Evolutionary conservation across 1,140 invertebrate species (phyloP).

Genomic region (Arion vulgaris): DNA sequence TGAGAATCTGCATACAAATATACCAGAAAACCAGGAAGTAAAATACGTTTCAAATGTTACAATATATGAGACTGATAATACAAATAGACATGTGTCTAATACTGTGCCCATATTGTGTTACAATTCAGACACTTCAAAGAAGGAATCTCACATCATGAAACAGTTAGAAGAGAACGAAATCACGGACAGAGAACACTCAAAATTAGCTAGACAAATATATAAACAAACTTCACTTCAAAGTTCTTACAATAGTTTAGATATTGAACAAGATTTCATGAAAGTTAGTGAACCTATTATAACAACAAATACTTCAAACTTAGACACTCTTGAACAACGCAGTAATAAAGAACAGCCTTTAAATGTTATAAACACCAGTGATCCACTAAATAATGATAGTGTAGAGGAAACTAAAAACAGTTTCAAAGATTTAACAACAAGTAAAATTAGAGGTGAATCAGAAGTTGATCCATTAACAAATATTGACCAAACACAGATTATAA

Average conservation of each 20-base stretch:
- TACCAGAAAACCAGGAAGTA: no score
- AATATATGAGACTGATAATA: no score
- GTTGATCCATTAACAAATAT: not conserved
- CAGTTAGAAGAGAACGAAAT: not conserved
- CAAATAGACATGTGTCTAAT: no score
- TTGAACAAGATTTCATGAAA: conserved; percentile 26
- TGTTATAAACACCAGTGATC: not conserved
- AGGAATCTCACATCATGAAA: no score
- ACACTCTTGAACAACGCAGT: not conserved
- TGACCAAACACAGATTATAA: no score
- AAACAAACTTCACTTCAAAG: not conserved
- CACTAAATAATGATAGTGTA: not conserved
- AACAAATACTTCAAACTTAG: not conserved
- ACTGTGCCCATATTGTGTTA: not conserved
- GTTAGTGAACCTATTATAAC: not conserved
- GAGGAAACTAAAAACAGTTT: not conserved
- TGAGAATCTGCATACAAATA: no score
- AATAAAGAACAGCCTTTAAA: not conserved
- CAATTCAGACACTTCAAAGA: no score
- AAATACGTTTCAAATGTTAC: no score
- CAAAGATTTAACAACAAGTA: not conserved
- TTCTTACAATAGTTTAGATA: conserved; percentile 18
- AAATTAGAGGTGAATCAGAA: not conserved
- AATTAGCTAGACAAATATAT: conserved; percentile 9
- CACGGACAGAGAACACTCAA: conserved; percentile 5